Conservation (phyloP, 2,888 invertebrate genomes). For the Xylota segnis region DNA sequence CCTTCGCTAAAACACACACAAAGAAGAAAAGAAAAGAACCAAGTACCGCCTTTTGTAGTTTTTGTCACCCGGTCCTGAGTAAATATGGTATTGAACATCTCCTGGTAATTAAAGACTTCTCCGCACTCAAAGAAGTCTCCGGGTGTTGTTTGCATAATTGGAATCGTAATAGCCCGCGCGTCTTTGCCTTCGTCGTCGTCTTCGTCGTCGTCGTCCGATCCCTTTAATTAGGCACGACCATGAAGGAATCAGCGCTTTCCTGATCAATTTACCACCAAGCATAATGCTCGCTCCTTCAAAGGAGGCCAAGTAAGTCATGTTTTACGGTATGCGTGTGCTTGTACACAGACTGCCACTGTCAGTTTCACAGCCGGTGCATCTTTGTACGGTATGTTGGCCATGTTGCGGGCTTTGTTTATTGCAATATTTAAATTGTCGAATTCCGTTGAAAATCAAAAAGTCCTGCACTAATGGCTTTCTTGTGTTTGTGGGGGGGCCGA, state of each 20-base stretch:
- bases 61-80: slow-evolving; percentile 29
- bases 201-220: slow-evolving; percentile 29
- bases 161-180: slow-evolving; percentile 63
- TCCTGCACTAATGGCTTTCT: slow-evolving; percentile 74
- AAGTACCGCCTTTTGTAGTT: slow-evolving; percentile 17
- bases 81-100: slow-evolving; percentile 60
- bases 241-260: slow-evolving; percentile 37
- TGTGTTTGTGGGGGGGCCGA: slow-evolving; percentile 75
- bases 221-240: slow-evolving; percentile 72
- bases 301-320: slow-evolving; percentile 73
- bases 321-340: slow-evolving; percentile 73
- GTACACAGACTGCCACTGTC: slow-evolving; percentile 73
- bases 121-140: slow-evolving; percentile 55
- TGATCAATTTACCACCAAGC: slow-evolving; percentile 22
- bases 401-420: slow-evolving; percentile 74
- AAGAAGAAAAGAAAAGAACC: not conserved
- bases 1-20: not conserved
- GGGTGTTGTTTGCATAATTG: slow-evolving; percentile 76
- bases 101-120: slow-evolving; percentile 58
- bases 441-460: slow-evolving; percentile 72
- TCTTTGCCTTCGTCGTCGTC: slow-evolving; percentile 1
- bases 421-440: slow-evolving; percentile 76
- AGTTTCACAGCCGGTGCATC: slow-evolving; percentile 70
- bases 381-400: slow-evolving; percentile 68
- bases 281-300: not conserved